Conservation (phyloP, 2,113 vertebrate genomes). For the Clarias macrocephalus region DNA sequence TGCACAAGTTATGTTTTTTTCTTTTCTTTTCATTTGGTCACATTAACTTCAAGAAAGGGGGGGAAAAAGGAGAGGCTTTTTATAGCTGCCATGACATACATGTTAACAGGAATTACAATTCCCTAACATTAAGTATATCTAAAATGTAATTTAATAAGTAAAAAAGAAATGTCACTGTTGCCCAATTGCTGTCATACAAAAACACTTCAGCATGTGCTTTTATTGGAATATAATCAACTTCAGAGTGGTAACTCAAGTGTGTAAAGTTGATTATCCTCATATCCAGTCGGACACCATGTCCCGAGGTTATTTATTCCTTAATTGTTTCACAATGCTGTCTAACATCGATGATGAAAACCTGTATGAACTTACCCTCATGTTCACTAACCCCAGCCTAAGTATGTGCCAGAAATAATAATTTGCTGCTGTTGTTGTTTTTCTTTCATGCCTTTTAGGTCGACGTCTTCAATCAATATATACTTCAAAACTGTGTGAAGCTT, state of each 20-base stretch:
- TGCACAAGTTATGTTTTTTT: neutral
- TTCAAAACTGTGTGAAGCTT: neutral
- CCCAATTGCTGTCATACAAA: neutral
- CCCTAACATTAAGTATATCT: neutral
- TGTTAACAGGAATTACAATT: neutral
- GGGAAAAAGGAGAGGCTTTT: too few species aligned
- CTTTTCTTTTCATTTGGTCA: neutral
- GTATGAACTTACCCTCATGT: neutral
- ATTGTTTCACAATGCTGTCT: neutral
- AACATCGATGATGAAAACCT: neutral
- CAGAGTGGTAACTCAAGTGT: neutral
- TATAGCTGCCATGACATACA: neutral
- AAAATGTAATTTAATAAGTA: neutral
- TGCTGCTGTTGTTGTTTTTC: neutral
- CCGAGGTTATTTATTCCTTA: neutral
- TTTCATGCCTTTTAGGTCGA: constrained; percentile 28
- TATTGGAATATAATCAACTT: neutral
- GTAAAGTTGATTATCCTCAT: neutral
- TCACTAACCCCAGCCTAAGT: neutral
- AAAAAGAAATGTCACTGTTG: neutral
- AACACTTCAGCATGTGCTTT: neutral
- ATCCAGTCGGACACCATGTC: neutral
- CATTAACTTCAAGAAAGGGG: neutral
- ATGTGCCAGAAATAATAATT: neutral
- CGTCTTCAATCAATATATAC: constrained; percentile 22